Evolutionary conservation across 2,113 vertebrate genomes (phyloP).

Genomic region (Psammodynastes pulverulentus): DNA sequence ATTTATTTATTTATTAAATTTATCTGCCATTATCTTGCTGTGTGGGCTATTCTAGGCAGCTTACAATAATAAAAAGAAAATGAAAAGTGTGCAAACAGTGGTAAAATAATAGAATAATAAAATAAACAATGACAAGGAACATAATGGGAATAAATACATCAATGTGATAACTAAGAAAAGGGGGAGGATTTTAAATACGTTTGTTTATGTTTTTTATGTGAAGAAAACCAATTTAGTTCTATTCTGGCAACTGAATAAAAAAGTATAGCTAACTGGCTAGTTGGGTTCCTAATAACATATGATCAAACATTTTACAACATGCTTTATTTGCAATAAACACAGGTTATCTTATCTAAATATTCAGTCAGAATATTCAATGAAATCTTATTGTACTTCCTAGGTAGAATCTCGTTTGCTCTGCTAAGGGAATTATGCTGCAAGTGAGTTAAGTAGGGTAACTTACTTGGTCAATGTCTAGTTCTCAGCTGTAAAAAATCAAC

Average conservation of each 20-base stretch:
- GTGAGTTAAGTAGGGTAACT: not conserved
- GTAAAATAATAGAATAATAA: not conserved
- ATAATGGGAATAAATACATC: not conserved
- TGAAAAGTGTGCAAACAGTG: not conserved
- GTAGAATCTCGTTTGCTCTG: not conserved
- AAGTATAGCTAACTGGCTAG: fast-evolving
- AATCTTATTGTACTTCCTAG: not conserved
- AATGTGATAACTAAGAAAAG: not conserved
- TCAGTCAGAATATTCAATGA: not conserved
- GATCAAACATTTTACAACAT: not conserved
- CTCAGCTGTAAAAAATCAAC: not conserved
- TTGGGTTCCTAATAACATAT: not conserved
- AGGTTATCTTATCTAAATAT: not conserved
- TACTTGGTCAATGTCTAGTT: not conserved
- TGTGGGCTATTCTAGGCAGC: not conserved
- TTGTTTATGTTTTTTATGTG: not conserved
- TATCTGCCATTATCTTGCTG: fast-evolving
- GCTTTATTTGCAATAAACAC: not conserved
- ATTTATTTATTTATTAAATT: not conserved
- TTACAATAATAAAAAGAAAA: not conserved
- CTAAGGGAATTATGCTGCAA: not conserved
- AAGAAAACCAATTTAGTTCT: not conserved
- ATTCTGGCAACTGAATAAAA: not conserved
- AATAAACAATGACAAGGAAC: not conserved
- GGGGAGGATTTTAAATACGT: not conserved